A percentile compares a stretch with the other conserved stretches of the same genome.
Conservation (phyloP, 2,888 invertebrate genomes). For the Tachina grossa region DNA sequence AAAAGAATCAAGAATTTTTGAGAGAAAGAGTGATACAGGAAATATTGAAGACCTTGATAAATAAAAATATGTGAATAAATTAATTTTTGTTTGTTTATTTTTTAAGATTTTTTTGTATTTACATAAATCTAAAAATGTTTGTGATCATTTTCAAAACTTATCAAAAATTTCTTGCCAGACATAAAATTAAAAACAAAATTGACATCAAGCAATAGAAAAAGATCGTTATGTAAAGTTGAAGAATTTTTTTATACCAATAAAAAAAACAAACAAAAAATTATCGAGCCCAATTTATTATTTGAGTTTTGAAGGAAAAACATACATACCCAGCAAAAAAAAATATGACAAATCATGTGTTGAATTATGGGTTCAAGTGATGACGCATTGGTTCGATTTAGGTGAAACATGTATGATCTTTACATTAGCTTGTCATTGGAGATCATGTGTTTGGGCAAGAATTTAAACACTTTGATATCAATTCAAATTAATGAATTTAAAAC, state of each 20-base stretch:
- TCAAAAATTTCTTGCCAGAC: neutral
- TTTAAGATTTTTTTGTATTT: conserved; percentile 17
- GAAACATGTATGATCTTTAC: too few relatives aligned
- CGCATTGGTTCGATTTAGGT: too few relatives aligned
- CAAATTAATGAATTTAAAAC: too few relatives aligned
- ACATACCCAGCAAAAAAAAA: too few relatives aligned
- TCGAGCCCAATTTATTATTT: conserved; percentile 15
- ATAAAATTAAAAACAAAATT: neutral
- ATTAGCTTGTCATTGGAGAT: too few relatives aligned
- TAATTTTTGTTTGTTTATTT: neutral
- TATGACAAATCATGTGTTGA: too few relatives aligned
- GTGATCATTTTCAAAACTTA: neutral
- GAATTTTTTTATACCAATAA: neutral
- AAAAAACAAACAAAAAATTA: conserved; percentile 14
- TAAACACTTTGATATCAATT: too few relatives aligned
- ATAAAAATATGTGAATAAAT: conserved; percentile 3
- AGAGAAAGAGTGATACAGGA: conserved; percentile 8
- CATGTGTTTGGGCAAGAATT: too few relatives aligned
- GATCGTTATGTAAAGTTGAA: neutral
- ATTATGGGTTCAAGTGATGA: too few relatives aligned
- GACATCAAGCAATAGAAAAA: conserved; percentile 8
- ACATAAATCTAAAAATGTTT: neutral
- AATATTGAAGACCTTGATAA: conserved; percentile 48
- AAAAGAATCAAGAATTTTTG: neutral
- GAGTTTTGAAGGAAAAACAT: conserved; percentile 2